Evolutionary conservation across 2,113 vertebrate genomes (phyloP), one percentile per base, ranked within the genome.

Genomic region (Hystrix cristata): DNA sequence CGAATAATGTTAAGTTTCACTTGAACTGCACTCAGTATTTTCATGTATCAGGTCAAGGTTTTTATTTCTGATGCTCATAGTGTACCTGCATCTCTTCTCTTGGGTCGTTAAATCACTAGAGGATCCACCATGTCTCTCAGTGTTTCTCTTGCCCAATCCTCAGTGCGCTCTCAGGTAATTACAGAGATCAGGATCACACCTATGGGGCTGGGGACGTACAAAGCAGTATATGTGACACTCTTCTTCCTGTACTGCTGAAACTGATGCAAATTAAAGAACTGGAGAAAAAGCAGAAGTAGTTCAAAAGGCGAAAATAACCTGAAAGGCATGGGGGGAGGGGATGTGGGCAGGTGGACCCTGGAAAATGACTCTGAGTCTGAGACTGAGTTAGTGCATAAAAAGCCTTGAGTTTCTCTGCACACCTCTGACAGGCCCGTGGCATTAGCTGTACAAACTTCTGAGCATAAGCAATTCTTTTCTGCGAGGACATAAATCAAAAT

Each of bases 1-100:
- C 85, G 29, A 57, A 25, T 64, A 27, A 60, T 7, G 43, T 57
- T 23, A 81, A 90, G 34, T 14, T 83, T 93, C 18, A 31, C 34
- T 74, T 92, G 59, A 90, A 9, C 7, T 29, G 11, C 7, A 83
- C 29, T 12, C 48, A 76, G 71, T 34, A 21, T 18, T 48, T 84
- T 69, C 57, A 79, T 23, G 15, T 67, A 43, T 69, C 19, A 65
- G 71, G 38, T 82, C 9, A 43, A 23, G 53, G 13, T 46, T 93
- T 91, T 94, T 67, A 92, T 81, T 90, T 72, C 82, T 43, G 15
- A 97, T 87, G 29, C 48, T 38, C 51, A 15, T 64, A 51, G 13
- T 64, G 2, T 90, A 34, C 80, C 23, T 83, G 46, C n/a, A 76
- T 71, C 55, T 93, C n/a, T 38, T 94, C 62, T 95, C 55, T 87